phyloP scores from a whole-genome alignment of 2,888 invertebrate genomes.

The Drosophila cracens region DNA sequence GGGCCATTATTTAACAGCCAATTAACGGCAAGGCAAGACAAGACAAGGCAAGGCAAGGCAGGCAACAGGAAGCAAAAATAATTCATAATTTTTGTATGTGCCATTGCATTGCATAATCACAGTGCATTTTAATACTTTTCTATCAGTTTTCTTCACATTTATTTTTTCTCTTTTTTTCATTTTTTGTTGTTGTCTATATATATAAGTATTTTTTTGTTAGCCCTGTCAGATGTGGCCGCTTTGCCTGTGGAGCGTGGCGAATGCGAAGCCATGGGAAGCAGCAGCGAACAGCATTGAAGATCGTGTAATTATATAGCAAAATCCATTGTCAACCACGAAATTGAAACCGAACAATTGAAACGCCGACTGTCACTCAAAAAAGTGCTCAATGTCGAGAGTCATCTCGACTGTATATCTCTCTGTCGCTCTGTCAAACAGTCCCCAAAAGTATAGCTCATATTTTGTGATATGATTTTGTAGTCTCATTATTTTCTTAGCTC shows the following conservation, averaged over 20 bases:
- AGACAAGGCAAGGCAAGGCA: slow-evolving; percentile 56
- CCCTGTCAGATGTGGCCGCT: slow-evolving; percentile 65
- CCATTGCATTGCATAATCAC: slow-evolving; percentile 70
- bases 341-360: slow-evolving; percentile 77
- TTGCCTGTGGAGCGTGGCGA: slow-evolving; percentile 77
- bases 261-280: slow-evolving; percentile 69
- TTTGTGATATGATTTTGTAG: slow-evolving; percentile 47
- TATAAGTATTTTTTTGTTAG: slow-evolving; percentile 20
- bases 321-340: slow-evolving; percentile 81
- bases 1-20: slow-evolving; percentile 74
- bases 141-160: slow-evolving; percentile 18
- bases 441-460: slow-evolving; percentile 20
- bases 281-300: slow-evolving; percentile 64
- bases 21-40: slow-evolving; percentile 44
- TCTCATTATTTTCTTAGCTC: slow-evolving; percentile 49
- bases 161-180: not conserved
- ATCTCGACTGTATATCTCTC: not conserved
- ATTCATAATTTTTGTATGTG: slow-evolving; percentile 63
- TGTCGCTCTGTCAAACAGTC: slow-evolving; percentile 39
- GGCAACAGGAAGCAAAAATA: slow-evolving; percentile 67
- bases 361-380: slow-evolving; percentile 58
- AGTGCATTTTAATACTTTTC: slow-evolving; percentile 59
- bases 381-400: slow-evolving; percentile 68
- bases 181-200: not conserved
- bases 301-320: slow-evolving; percentile 78